Evolutionary conservation across 1,140 invertebrate species (phyloP).

Genomic region (Nephotettix cincticeps): DNA sequence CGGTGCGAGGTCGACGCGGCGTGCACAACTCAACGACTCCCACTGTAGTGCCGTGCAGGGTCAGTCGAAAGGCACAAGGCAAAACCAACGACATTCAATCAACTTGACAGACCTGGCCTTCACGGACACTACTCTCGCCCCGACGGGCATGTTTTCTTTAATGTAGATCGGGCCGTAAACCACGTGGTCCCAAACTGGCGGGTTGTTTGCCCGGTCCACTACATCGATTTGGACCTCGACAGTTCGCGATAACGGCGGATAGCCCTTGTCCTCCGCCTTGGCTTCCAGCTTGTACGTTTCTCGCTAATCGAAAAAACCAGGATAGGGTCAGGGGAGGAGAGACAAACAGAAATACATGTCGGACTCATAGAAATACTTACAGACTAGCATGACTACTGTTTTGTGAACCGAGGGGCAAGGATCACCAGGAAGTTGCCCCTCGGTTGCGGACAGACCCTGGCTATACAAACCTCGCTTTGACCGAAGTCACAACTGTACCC

Average conservation of each 20-base stretch:
- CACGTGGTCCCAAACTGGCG: conserved; percentile 93
- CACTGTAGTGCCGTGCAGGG: conserved; percentile 38
- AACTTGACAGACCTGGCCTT: conserved; percentile 89
- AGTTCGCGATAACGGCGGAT: conserved; percentile 86
- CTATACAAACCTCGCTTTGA: conserved; percentile 95
- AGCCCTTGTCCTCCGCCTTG: conserved; percentile 94
- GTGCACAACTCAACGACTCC: conserved; percentile 37
- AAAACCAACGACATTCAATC: conserved; percentile 25
- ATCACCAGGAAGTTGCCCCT: conserved; percentile 23
- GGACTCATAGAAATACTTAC: conserved; percentile 41
- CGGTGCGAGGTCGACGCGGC: conserved; percentile 30
- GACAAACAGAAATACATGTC: conserved; percentile 54
- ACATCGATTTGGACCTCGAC: conserved; percentile 97
- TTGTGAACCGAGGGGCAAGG: conserved; percentile 7
- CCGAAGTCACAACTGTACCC: conserved; percentile 93
- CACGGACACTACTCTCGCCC: conserved; percentile 93
- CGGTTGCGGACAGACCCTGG: conserved; percentile 44
- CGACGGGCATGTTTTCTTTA: conserved; percentile 94
- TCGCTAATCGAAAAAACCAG: conserved; percentile 62
- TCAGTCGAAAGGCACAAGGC: conserved; percentile 33
- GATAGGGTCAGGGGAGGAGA: conserved; percentile 49
- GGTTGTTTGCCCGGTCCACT: conserved; percentile 95
- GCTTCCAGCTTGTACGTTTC: conserved; percentile 96
- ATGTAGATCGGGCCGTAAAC: conserved; percentile 95
- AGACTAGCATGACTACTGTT: conserved; percentile 12